These are phyloP conservation scores for Alentia gelatinosa DNA, from an alignment of 2,888 invertebrate genomes.

Conservation along the genomic window DNA sequence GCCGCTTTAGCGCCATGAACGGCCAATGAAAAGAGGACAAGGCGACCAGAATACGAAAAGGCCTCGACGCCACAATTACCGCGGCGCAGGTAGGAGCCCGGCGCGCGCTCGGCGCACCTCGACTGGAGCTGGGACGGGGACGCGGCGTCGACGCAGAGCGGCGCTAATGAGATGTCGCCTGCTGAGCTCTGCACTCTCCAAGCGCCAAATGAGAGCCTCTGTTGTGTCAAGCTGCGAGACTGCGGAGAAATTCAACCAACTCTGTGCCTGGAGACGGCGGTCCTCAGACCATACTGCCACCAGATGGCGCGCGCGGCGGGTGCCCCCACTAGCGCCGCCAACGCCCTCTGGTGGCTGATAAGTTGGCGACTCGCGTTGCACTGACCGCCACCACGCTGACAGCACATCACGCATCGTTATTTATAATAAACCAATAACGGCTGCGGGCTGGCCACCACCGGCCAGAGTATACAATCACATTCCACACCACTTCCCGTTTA, in stretches of 20 bases:
- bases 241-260: too few species aligned
- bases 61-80: background rate
- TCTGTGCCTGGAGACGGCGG: background rate
- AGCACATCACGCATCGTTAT: slow-evolving; percentile 5
- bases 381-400: background rate
- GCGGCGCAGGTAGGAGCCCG: background rate
- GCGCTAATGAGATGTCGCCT: background rate
- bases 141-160: too few species aligned
- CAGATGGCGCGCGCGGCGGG: background rate
- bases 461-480: background rate
- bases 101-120: too few species aligned
- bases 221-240: too few species aligned
- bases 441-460: background rate
- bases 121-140: too few species aligned
- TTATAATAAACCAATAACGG: slow-evolving; percentile 6
- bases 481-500: too few species aligned
- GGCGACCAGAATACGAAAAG: background rate
- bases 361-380: background rate
- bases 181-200: background rate
- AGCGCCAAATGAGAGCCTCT: background rate
- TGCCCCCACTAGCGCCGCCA: background rate
- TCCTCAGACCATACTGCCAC: background rate
- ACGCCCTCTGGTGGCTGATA: background rate
- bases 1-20: background rate
- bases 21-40: background rate